Conservation (phyloP, 2,113 vertebrate genomes). For the Phrynosoma blainvillii region DNA sequence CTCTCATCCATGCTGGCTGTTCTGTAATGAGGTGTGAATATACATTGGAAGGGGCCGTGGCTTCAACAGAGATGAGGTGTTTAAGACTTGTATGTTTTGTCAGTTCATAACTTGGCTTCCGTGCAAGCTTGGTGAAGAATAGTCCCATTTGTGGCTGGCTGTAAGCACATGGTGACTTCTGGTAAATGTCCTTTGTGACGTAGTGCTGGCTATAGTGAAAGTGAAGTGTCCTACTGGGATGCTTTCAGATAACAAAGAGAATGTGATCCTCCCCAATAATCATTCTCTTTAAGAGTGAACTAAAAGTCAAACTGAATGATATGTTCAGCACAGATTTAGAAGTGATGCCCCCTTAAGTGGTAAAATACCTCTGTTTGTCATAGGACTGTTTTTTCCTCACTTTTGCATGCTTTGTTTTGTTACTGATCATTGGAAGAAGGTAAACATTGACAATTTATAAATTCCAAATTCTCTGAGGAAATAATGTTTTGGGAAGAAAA, state of each 20-base stretch:
- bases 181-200: neutral
- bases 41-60: neutral
- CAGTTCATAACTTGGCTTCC: constrained; percentile 12
- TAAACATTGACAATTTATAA: too few species aligned
- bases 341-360: too few species aligned
- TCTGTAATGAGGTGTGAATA: constrained; percentile 20
- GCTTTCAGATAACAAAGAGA: neutral
- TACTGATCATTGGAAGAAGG: too few species aligned
- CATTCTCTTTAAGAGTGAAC: neutral
- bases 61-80: constrained; percentile 17
- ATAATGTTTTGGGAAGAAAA: too few species aligned
- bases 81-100: constrained; percentile 33
- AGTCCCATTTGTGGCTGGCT: neutral
- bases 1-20: neutral
- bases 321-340: too few species aligned
- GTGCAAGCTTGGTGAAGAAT: neutral
- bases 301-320: too few species aligned
- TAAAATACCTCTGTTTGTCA: too few species aligned
- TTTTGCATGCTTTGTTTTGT: too few species aligned
- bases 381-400: too few species aligned
- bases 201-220: neutral
- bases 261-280: neutral
- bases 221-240: neutral
- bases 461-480: too few species aligned
- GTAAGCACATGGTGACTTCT: neutral